These are phyloP conservation scores for Thripadectes ignobilis DNA, from an alignment of 2,797 vertebrate genomes.

Conservation along the genomic window DNA sequence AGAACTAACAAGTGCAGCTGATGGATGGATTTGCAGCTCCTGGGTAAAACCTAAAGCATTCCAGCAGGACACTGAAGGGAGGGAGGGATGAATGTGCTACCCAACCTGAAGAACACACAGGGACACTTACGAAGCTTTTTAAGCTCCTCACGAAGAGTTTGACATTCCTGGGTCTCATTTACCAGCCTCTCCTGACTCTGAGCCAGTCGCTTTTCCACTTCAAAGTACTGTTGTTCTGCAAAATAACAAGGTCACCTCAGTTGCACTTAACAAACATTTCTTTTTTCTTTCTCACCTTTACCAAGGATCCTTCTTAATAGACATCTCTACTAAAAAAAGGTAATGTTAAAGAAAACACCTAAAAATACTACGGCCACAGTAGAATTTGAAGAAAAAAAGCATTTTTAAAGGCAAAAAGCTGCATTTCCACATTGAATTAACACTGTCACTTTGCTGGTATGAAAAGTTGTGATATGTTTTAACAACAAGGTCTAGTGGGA, in stretches of 20 bases:
- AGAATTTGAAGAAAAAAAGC: background rate
- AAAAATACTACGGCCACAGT: background rate
- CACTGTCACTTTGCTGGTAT: too few species aligned
- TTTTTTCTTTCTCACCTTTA: background rate
- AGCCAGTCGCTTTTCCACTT: constrained; percentile 90
- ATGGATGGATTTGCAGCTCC: background rate
- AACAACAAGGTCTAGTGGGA: background rate
- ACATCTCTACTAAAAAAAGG: background rate
- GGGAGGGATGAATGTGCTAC: background rate
- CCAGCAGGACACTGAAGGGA: background rate
- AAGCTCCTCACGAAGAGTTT: constrained; percentile 84
- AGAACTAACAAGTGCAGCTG: background rate
- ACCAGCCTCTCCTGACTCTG: constrained; percentile 91
- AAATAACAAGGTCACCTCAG: background rate
- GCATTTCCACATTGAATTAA: background rate
- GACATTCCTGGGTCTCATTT: constrained; percentile 86
- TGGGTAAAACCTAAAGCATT: background rate
- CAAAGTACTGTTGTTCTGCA: constrained; percentile 96
- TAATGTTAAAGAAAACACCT: background rate
- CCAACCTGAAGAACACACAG: background rate
- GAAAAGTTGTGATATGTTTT: background rate
- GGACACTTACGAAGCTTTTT: constrained; percentile 83
- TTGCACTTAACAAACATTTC: background rate
- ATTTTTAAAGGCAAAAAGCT: background rate
- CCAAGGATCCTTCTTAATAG: background rate